Percentiles rank a stretch among this genome's conserved stretches.
phyloP scores from a whole-genome alignment of 2,113 vertebrate species.

The Salvelinus alpinus region DNA sequence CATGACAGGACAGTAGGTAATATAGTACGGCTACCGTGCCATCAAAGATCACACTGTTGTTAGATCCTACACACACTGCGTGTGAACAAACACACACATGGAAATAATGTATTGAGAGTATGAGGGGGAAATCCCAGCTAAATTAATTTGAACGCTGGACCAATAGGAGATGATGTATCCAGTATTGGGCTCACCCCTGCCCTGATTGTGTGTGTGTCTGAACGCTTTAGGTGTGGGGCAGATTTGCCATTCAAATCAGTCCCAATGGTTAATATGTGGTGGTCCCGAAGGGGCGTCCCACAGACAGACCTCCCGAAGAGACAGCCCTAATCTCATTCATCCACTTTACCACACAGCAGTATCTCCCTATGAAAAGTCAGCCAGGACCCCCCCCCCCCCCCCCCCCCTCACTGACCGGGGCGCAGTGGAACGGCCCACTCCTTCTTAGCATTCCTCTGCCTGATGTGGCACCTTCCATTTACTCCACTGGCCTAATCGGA shows the following conservation, averaged over 20 bases:
- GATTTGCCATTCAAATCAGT: constrained; percentile 59
- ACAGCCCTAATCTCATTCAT: constrained; percentile 60
- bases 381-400: background rate
- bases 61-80: background rate
- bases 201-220: background rate
- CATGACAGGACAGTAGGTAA: constrained; percentile 19
- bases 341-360: constrained; percentile 37
- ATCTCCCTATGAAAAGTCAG: constrained; percentile 16
- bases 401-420: constrained; percentile 2
- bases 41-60: too few relatives aligned
- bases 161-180: background rate
- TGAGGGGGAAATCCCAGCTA: background rate
- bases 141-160: background rate
- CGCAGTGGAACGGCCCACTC: constrained; percentile 27
- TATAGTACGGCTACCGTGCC: constrained; percentile 1
- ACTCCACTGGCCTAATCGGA: background rate
- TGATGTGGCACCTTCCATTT: constrained; percentile 9
- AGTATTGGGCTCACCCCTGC: background rate
- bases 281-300: constrained; percentile 39
- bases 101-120: background rate
- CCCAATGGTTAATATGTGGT: constrained; percentile 54
- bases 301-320: constrained; percentile 49
- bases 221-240: constrained; percentile 29
- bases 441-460: background rate
- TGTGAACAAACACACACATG: too few relatives aligned